Conservation (phyloP, 1,140 invertebrate species). For the Saccostrea glomerata region DNA sequence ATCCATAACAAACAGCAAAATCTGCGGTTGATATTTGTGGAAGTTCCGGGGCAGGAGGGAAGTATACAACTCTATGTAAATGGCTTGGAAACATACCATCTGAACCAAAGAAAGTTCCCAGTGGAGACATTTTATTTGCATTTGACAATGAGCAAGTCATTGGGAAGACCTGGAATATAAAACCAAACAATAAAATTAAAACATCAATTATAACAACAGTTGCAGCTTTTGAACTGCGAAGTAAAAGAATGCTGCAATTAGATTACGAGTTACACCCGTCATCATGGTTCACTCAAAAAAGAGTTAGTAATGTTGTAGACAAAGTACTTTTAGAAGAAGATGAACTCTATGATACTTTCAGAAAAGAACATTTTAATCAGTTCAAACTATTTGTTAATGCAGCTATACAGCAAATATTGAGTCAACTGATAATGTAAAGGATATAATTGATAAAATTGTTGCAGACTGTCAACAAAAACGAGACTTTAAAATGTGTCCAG, state of each 20-base stretch:
- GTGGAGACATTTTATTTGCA: not conserved
- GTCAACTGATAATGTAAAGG: not conserved
- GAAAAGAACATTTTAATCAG: conserved; percentile 6
- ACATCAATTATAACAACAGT: conserved; percentile 34
- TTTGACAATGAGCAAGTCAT: conserved; percentile 45
- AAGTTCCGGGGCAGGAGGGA: not conserved
- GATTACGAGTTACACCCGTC: not conserved
- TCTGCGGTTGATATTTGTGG: conserved; percentile 28
- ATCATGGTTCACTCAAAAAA: conserved; percentile 8
- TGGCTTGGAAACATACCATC: not conserved
- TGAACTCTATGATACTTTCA: not conserved
- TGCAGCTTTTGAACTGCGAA: not conserved
- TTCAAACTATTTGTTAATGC: conserved; percentile 6
- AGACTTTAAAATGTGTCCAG: not conserved
- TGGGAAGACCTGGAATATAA: conserved; percentile 45
- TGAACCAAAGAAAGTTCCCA: not conserved
- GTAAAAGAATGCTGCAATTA: not conserved
- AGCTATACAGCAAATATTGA: conserved; percentile 22
- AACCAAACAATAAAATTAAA: conserved; percentile 27
- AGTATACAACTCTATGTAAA: not conserved
- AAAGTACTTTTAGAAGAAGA: not conserved
- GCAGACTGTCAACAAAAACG: not conserved
- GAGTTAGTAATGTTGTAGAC: not conserved
- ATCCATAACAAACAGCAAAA: conserved; percentile 41
- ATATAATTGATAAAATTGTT: conserved; percentile 4